Percentiles rank a stretch among this genome's conserved stretches.
Conservation (phyloP, 2,797 vertebrate genomes). For the Cyclopterus lumpus region DNA sequence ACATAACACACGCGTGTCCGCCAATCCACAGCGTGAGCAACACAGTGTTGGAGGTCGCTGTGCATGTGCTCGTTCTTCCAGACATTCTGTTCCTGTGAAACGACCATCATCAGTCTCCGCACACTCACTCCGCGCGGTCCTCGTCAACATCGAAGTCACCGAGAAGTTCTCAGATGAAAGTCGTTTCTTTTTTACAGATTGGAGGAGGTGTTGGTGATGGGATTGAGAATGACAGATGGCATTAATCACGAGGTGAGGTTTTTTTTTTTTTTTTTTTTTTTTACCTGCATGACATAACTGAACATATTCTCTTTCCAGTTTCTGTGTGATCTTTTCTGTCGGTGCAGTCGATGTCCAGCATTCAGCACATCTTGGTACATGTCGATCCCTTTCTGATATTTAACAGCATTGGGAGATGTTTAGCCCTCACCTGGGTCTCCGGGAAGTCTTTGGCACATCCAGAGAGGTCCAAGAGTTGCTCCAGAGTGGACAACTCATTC, state of each 20-base stretch:
- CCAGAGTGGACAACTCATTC: constrained; percentile 80
- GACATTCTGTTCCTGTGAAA: constrained; percentile 51
- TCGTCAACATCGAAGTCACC: constrained; percentile 24
- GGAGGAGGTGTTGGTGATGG: constrained; percentile 91
- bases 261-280: no score
- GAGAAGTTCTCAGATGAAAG: constrained; percentile 31
- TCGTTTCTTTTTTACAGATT: constrained; percentile 79
- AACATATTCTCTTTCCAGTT: neutral
- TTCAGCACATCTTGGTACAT: neutral
- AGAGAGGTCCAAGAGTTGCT: constrained; percentile 77
- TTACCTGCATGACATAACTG: neutral
- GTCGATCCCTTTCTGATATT: constrained; percentile 5
- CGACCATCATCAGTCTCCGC: constrained; percentile 16
- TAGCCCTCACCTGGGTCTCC: constrained; percentile 81
- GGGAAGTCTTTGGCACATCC: constrained; percentile 76
- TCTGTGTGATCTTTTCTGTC: neutral
- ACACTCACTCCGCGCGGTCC: constrained; percentile 17
- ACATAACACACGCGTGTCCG: constrained; percentile 3
- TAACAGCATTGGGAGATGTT: constrained; percentile 88
- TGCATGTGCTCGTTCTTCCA: constrained; percentile 31
- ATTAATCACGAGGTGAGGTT: constrained; percentile 87
- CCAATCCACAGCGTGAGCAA: constrained; percentile 19
- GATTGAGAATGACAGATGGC: constrained; percentile 89
- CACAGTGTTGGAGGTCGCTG: neutral
- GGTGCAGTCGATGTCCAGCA: neutral